A percentile compares a stretch with the other conserved stretches of the same genome.
Conservation (phyloP, 2,113 vertebrate genomes). For the Cebidichthys violaceus region DNA sequence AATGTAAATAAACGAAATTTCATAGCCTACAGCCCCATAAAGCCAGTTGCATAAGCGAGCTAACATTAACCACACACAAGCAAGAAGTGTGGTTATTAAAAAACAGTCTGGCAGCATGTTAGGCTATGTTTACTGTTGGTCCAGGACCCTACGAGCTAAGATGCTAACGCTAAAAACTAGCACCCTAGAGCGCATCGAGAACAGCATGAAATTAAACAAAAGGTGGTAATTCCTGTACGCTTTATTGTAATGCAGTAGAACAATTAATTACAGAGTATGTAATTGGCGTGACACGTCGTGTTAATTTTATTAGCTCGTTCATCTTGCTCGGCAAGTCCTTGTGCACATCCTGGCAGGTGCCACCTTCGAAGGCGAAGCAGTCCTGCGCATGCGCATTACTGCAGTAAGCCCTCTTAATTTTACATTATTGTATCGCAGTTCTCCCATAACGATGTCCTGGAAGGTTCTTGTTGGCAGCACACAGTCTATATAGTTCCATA, state of each 20-base stretch:
- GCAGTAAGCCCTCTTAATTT: not conserved
- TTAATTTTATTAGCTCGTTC: not conserved
- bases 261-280: not conserved
- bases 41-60: not conserved
- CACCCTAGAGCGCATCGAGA: not conserved
- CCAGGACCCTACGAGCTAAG: not conserved
- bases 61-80: not conserved
- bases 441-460: not conserved
- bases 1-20: not conserved
- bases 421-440: not conserved
- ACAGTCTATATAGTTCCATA: not conserved
- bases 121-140: not conserved
- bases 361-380: not conserved
- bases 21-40: not conserved
- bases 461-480: not conserved
- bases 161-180: not conserved
- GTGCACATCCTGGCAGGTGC: no score
- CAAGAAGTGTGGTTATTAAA: not conserved
- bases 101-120: not conserved
- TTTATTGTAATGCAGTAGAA: not conserved
- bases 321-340: not conserved
- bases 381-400: not conserved
- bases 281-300: no score
- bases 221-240: no score
- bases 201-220: not conserved